Evolutionary conservation across 2,797 vertebrate species (phyloP).

Genomic region (Hippoglossus hippoglossus): DNA sequence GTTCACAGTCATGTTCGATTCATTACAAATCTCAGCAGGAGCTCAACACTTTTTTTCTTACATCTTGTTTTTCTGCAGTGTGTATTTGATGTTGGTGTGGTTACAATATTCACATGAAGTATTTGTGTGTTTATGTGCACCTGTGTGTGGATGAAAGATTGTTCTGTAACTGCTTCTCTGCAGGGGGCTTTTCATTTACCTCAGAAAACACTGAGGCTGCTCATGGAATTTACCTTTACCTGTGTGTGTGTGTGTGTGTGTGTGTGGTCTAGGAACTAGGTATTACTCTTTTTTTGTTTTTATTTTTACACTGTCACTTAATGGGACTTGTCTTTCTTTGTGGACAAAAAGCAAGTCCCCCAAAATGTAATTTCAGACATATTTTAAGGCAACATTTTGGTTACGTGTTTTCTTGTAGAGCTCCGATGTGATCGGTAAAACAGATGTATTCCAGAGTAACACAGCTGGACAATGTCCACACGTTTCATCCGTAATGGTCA

Average conservation of each 20-base stretch:
- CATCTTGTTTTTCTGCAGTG: neutral
- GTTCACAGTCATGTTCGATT: constrained; percentile 30
- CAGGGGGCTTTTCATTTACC: constrained; percentile 43
- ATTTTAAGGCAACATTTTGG: no score
- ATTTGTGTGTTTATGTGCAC: constrained; percentile 11
- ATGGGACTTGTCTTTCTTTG: neutral
- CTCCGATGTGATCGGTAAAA: neutral
- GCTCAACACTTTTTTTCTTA: constrained; percentile 38
- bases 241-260: neutral
- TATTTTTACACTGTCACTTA: no score
- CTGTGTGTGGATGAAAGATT: constrained; percentile 30
- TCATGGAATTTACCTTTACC: constrained; percentile 23
- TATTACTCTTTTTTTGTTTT: no score
- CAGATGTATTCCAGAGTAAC: neutral
- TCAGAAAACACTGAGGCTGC: constrained; percentile 31
- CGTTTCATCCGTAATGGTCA: neutral
- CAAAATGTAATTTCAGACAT: no score
- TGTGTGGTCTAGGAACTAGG: neutral
- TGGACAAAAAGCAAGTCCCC: neutral
- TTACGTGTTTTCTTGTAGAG: neutral
- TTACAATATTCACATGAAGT: constrained; percentile 12
- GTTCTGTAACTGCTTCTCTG: constrained; percentile 29
- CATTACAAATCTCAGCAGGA: constrained; percentile 50
- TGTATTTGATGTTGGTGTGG: constrained; percentile 13
- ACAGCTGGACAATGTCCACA: neutral